These are phyloP conservation scores for Phoeniculus purpureus DNA, from an alignment of 2,797 vertebrate species.

Conservation along the genomic window DNA sequence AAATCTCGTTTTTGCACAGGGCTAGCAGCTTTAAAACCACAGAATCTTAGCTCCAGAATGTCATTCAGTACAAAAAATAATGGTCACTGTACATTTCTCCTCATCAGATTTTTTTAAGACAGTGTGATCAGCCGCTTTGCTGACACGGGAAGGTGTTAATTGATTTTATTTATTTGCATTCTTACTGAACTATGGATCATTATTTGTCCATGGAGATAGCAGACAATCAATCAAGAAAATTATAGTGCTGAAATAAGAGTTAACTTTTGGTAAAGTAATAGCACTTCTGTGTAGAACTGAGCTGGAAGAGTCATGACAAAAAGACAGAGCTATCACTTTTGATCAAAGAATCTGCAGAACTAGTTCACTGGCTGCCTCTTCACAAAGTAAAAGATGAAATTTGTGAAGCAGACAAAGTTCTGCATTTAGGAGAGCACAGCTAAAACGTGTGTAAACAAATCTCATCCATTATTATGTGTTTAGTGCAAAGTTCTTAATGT, in stretches of 20 bases:
- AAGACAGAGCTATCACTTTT: background rate
- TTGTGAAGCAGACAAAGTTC: background rate
- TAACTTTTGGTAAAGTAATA: conserved; percentile 4
- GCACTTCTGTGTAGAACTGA: background rate
- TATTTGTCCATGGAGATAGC: background rate
- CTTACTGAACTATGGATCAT: background rate
- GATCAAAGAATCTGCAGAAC: conserved; percentile 20
- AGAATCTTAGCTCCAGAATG: background rate
- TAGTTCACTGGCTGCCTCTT: background rate
- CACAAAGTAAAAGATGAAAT: background rate
- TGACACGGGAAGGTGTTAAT: background rate
- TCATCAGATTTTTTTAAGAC: background rate
- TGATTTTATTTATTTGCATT: background rate
- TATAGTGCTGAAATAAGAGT: background rate
- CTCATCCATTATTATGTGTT: background rate
- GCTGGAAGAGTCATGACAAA: background rate
- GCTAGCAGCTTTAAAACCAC: background rate
- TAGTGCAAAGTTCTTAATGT: background rate
- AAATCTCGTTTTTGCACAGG: background rate
- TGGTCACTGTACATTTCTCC: background rate
- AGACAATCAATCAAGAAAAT: background rate
- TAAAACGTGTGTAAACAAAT: background rate
- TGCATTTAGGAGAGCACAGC: background rate
- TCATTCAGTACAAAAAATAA: background rate
- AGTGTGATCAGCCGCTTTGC: background rate